These are phyloP conservation scores for Ceryle rudis DNA, from an alignment of 2,797 vertebrate species.

Conservation along the genomic window DNA sequence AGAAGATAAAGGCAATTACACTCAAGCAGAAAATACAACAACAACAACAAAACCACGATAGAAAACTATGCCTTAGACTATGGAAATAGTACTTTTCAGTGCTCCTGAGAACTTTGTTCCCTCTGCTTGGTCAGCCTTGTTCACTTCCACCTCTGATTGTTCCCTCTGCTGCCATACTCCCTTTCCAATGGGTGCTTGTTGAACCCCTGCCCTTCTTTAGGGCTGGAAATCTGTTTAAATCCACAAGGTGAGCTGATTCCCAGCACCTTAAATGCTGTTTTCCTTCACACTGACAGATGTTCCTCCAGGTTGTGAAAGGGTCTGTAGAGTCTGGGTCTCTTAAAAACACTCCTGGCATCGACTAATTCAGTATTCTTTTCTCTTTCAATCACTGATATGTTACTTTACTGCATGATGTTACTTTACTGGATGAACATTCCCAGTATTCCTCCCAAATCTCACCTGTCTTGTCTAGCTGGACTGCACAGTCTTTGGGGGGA, in stretches of 20 bases:
- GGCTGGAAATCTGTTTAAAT: neutral
- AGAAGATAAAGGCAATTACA: neutral
- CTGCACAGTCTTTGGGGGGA: neutral
- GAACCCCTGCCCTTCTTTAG: neutral
- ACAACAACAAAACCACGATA: neutral
- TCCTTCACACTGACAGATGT: neutral
- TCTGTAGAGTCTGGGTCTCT: neutral
- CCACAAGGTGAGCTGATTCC: neutral
- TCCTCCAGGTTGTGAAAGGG: neutral
- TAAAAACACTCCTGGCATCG: neutral
- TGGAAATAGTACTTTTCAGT: neutral
- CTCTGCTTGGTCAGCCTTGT: neutral
- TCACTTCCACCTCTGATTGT: neutral
- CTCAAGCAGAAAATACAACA: neutral
- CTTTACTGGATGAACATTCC: neutral
- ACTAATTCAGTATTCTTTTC: neutral
- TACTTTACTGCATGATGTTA: neutral
- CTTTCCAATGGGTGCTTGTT: neutral
- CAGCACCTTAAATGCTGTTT: neutral
- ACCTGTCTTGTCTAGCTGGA: neutral
- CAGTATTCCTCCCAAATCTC: neutral
- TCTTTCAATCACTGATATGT: neutral
- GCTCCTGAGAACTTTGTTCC: neutral
- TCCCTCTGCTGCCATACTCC: neutral
- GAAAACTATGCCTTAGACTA: neutral